phyloP scores from a whole-genome alignment of 2,113 vertebrate species.

The Prinia subflava region DNA sequence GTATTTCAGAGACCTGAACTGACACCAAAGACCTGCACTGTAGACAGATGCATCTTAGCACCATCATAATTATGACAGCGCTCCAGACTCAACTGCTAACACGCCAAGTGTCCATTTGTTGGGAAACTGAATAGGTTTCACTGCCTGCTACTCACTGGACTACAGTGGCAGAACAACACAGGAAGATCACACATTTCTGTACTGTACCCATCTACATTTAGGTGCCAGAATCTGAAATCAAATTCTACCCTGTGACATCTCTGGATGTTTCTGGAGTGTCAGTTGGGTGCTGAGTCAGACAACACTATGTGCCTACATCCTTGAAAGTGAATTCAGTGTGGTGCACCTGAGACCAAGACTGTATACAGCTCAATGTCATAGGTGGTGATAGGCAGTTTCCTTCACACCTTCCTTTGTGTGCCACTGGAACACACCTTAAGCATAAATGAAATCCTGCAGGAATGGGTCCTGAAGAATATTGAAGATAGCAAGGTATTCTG shows the following conservation, averaged over 20 bases:
- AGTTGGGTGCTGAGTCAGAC: neutral
- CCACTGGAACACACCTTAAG: neutral
- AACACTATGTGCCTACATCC: neutral
- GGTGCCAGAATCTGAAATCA: neutral
- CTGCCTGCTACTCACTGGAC: neutral
- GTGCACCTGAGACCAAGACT: neutral
- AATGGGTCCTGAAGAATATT: neutral
- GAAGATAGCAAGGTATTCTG: neutral
- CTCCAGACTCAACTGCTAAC: neutral
- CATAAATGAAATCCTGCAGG: neutral
- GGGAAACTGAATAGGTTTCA: neutral
- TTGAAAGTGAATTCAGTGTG: neutral
- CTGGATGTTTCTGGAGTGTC: neutral
- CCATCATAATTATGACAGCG: fast-evolving
- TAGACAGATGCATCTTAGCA: neutral
- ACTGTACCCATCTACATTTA: neutral
- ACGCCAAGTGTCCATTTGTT: no score
- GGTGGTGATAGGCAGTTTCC: neutral
- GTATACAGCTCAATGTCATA: neutral
- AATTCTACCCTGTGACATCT: neutral
- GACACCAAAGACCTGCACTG: neutral
- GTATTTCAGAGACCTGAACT: neutral
- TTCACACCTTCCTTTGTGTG: neutral
- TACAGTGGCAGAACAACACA: neutral
- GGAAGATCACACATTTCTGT: neutral